Conservation (phyloP, 2,797 vertebrate genomes). For the Melanotaenia trifasciata region DNA sequence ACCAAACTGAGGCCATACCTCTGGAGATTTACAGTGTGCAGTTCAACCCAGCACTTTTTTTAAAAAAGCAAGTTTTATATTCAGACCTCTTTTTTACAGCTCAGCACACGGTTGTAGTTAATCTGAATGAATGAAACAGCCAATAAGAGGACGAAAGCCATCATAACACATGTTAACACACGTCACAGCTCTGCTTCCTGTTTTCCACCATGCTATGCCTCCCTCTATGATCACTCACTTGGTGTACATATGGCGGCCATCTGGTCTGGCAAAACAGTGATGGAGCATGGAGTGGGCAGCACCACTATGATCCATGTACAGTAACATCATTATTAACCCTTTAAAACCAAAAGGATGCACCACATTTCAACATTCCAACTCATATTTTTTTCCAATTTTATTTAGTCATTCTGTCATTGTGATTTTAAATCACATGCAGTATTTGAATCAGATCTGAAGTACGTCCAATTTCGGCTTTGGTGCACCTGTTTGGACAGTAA, state of each 20-base stretch:
- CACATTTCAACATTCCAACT: not conserved
- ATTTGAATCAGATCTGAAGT: not conserved
- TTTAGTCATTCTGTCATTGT: not conserved
- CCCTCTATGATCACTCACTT: constrained; percentile 59
- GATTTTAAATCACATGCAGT: not conserved
- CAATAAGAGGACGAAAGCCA: constrained; percentile 26
- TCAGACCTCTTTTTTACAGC: constrained; percentile 27
- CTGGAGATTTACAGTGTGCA: constrained; percentile 36
- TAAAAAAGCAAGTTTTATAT: constrained; percentile 22
- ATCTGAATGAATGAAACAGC: constrained; percentile 32
- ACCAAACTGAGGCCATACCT: constrained; percentile 37
- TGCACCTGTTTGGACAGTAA: constrained; percentile 11
- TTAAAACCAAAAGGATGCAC: constrained; percentile 39
- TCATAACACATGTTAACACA: constrained; percentile 60
- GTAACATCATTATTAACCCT: constrained; percentile 73
- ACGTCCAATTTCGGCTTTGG: not conserved
- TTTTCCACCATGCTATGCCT: constrained; percentile 55
- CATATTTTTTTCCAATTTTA: not conserved
- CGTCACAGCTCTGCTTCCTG: constrained; percentile 58
- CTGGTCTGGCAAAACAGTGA: constrained; percentile 75
- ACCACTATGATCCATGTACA: constrained; percentile 63
- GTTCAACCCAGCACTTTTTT: constrained; percentile 13
- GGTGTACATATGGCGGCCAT: constrained; percentile 84
- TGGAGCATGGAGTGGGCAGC: constrained; percentile 65
- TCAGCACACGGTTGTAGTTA: constrained; percentile 16